These are phyloP conservation scores for Meiosimyza decipiens DNA, from an alignment of 2,888 invertebrate genomes.

Conservation along the genomic window DNA sequence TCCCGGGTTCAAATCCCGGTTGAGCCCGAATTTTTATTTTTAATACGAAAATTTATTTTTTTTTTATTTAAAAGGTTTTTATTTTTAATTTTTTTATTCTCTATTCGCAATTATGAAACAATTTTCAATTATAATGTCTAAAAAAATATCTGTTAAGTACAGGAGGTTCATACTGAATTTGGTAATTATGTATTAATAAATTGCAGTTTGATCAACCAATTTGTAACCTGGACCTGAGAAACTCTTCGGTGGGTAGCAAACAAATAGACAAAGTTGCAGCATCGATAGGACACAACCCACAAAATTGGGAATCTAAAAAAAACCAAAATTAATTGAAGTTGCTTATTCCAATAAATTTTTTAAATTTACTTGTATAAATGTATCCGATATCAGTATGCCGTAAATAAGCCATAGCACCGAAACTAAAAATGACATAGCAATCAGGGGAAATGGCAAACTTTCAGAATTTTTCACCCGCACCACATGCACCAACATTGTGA, in stretches of 20 bases:
- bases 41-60: background rate
- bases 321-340: slow-evolving; percentile 7
- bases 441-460: slow-evolving; percentile 88
- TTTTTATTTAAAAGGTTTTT: background rate
- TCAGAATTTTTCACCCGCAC: slow-evolving; percentile 83
- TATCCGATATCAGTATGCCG: slow-evolving; percentile 81
- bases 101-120: too few species aligned
- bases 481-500: slow-evolving; percentile 84
- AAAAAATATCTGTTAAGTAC: background rate
- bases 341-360: slow-evolving; percentile 3
- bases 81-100: background rate
- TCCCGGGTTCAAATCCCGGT: slow-evolving; percentile 77
- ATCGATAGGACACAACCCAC: slow-evolving; percentile 80
- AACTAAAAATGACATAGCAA: slow-evolving; percentile 84
- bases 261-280: slow-evolving; percentile 77
- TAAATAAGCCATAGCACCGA: slow-evolving; percentile 87
- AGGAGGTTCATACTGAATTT: too few species aligned
- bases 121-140: background rate
- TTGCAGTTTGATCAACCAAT: slow-evolving; percentile 58
- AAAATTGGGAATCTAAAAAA: slow-evolving; percentile 78
- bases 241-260: slow-evolving; percentile 73
- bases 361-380: slow-evolving; percentile 77
- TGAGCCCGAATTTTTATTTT: slow-evolving; percentile 68
- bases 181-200: slow-evolving; percentile 24
- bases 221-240: slow-evolving; percentile 64